Percentiles rank a stretch among this genome's conserved stretches.
Conservation (phyloP, 2,113 vertebrate genomes). For the Limnothrissa miodon region DNA sequence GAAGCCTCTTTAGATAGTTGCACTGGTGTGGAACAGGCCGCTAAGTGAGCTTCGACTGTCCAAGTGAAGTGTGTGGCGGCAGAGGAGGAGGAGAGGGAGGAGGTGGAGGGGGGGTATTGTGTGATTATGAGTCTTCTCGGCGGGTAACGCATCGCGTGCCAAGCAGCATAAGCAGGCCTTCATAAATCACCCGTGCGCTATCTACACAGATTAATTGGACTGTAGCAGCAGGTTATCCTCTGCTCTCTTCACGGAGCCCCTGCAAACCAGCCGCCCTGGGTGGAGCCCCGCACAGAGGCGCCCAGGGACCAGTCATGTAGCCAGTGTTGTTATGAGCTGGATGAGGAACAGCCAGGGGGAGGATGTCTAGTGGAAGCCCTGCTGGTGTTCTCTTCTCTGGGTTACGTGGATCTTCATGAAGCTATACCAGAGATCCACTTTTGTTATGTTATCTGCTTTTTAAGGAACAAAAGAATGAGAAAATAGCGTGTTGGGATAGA, state of each 20-base stretch:
- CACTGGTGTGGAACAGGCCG: not conserved
- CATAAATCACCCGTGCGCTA: conserved; percentile 63
- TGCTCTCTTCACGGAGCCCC: conserved; percentile 25
- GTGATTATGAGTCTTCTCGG: not conserved
- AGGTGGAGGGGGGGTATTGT: not conserved
- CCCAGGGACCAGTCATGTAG: conserved; percentile 35
- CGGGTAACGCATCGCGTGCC: not conserved
- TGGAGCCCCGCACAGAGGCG: not conserved
- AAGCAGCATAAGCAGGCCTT: conserved; percentile 41
- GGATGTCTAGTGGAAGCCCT: conserved; percentile 37
- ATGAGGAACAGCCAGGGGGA: conserved; percentile 60
- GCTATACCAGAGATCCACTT: not conserved
- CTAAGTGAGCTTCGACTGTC: not conserved
- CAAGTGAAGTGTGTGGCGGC: not conserved
- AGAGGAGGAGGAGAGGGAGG: not conserved
- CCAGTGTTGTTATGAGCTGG: conserved; percentile 44
- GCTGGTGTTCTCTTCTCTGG: conserved; percentile 49
- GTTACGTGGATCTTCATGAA: conserved; percentile 15
- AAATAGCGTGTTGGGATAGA: not conserved
- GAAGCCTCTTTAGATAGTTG: not conserved
- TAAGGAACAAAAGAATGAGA: not conserved
- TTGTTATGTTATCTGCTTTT: not conserved
- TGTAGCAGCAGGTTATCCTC: conserved; percentile 55
- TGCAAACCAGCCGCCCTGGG: not conserved
- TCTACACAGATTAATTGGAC: conserved; percentile 68